Percentiles rank a stretch among this genome's conserved stretches.
These are phyloP conservation scores for Drosophila leonis DNA, from an alignment of 2,888 invertebrate genomes.

Conservation along the genomic window DNA sequence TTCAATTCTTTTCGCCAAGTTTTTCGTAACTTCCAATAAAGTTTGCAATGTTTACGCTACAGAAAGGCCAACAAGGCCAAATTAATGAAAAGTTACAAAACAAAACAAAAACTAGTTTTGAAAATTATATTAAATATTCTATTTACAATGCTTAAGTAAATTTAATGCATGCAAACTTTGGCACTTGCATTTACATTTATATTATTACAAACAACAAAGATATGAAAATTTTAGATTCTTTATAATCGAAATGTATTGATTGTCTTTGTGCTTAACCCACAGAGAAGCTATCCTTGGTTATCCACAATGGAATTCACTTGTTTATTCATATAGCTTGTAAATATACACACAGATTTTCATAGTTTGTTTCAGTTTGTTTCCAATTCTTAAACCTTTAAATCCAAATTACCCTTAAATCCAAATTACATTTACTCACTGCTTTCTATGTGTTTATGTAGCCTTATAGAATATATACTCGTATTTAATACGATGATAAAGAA, in stretches of 20 bases:
- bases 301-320: not conserved
- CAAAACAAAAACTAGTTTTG: not conserved
- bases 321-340: not conserved
- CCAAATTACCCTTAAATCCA: not conserved
- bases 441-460: not conserved
- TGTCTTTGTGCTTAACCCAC: not conserved
- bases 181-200: not conserved
- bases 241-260: not conserved
- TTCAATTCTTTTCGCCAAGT: conserved; percentile 20
- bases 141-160: not conserved
- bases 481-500: not conserved
- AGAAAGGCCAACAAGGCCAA: not conserved
- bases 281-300: not conserved
- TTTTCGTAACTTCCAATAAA: conserved; percentile 24
- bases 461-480: not conserved
- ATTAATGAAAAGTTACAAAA: not conserved
- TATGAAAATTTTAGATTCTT: not conserved
- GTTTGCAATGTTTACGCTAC: conserved; percentile 18
- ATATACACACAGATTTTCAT: not conserved
- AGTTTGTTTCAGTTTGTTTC: not conserved
- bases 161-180: not conserved
- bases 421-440: not conserved
- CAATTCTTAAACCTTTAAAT: not conserved
- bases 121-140: not conserved
- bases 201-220: not conserved